Conservation (phyloP, 2,888 invertebrate genomes). For the Trichogramma evanescens region DNA sequence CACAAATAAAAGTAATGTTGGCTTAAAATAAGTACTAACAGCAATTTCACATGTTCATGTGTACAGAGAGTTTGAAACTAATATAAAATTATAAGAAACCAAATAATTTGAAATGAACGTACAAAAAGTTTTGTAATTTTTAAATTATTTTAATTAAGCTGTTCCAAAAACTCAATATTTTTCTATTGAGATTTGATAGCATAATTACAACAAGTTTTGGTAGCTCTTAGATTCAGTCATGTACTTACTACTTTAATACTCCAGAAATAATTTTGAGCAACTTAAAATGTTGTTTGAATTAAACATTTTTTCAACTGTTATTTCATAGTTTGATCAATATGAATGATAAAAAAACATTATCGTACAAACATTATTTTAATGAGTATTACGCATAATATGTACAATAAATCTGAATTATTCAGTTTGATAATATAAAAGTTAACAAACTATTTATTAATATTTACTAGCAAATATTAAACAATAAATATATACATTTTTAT, state of each 20-base stretch:
- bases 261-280: neutral
- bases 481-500: no score
- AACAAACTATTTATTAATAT: no score
- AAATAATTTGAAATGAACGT: neutral
- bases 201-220: no score
- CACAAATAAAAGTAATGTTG: no score
- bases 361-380: conserved; percentile 17
- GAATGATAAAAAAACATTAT: neutral
- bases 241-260: neutral
- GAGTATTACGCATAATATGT: conserved; percentile 32
- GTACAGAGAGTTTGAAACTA: conserved; percentile 1
- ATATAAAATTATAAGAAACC: neutral
- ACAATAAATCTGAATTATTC: conserved; percentile 21
- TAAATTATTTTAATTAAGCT: neutral
- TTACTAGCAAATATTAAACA: no score
- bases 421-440: conserved; percentile 9
- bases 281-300: conserved; percentile 7
- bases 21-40: no score
- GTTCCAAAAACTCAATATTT: no score
- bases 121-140: neutral
- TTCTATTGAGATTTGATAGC: no score
- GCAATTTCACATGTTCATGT: neutral
- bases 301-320: neutral
- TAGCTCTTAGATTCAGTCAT: no score
- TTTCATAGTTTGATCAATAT: no score